Conservation (phyloP, 2,888 invertebrate species). For the Sclerodermus sp. region DNA sequence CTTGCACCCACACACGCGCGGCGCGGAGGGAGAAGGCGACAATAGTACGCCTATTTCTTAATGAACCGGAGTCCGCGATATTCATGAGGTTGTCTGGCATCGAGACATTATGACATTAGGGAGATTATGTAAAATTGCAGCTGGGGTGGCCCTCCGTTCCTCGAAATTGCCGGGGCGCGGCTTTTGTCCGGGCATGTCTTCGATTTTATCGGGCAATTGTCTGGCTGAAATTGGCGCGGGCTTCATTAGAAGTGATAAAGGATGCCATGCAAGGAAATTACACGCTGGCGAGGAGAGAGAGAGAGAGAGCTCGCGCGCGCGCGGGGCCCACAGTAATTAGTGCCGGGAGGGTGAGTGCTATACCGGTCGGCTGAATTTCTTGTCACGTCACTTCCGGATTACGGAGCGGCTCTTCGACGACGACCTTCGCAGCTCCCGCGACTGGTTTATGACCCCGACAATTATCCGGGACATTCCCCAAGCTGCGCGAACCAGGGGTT, state of each 20-base stretch:
- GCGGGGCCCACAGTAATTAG: slow-evolving; percentile 28
- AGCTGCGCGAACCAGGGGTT: too few relatives aligned
- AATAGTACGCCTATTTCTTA: too few relatives aligned
- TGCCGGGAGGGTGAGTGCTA: slow-evolving; percentile 24
- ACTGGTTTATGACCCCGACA: too few relatives aligned
- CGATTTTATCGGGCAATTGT: slow-evolving; percentile 24
- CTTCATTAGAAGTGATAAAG: slow-evolving; percentile 25
- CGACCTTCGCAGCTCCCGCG: slow-evolving; percentile 18
- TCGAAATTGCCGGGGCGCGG: neutral
- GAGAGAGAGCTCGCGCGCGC: too few relatives aligned
- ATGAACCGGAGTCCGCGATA: too few relatives aligned
- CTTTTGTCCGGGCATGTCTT: slow-evolving; percentile 11
- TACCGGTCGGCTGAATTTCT: slow-evolving; percentile 25
- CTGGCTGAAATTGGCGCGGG: slow-evolving; percentile 16
- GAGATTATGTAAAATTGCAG: too few relatives aligned
- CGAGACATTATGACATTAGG: too few relatives aligned
- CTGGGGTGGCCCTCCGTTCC: too few relatives aligned
- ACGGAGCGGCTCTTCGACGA: slow-evolving; percentile 15
- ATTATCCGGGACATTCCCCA: too few relatives aligned
- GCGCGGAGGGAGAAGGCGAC: too few relatives aligned
- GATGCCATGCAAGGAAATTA: slow-evolving; percentile 22
- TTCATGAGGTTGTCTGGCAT: too few relatives aligned
- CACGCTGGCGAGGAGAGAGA: slow-evolving; percentile 10
- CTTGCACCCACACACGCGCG: too few relatives aligned
- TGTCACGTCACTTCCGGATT: slow-evolving; percentile 36